Percentiles rank a stretch among this genome's conserved stretches.
phyloP scores from a whole-genome alignment of 2,888 invertebrate genomes.

The Bugula neritina region DNA sequence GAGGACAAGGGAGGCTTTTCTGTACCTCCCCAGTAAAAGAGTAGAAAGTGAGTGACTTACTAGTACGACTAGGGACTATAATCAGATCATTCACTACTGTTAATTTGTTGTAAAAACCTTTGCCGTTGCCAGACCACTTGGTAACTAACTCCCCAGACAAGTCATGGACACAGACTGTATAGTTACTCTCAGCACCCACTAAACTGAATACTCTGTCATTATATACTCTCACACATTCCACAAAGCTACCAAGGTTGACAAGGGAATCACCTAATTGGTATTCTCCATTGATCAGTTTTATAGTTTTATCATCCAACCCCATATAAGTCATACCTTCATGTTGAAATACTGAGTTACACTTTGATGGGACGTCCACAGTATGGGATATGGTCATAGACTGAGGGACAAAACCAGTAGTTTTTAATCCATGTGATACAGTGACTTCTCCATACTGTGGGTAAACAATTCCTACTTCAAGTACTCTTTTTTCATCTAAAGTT shows the following conservation, averaged over 20 bases:
- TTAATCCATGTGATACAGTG: background rate
- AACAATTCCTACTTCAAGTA: background rate
- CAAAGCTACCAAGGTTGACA: background rate
- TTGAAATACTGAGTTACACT: background rate
- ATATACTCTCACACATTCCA: background rate
- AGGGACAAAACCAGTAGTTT: background rate
- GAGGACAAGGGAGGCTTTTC: background rate
- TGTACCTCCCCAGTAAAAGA: background rate
- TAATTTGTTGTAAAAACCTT: background rate
- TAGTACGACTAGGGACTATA: background rate
- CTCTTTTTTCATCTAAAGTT: background rate
- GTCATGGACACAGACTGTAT: background rate
- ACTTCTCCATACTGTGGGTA: background rate
- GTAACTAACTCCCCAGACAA: background rate
- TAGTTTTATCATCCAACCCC: background rate
- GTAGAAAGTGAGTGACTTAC: background rate
- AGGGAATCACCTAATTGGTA: background rate
- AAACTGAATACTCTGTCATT: background rate
- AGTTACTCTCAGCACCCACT: background rate
- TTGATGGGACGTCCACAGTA: background rate
- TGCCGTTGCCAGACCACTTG: background rate
- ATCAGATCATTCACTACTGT: background rate
- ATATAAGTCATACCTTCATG: background rate
- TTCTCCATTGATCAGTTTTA: background rate
- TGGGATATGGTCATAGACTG: background rate